phyloP scores from a whole-genome alignment of 2,113 vertebrate genomes.

The Rhea pennata region DNA sequence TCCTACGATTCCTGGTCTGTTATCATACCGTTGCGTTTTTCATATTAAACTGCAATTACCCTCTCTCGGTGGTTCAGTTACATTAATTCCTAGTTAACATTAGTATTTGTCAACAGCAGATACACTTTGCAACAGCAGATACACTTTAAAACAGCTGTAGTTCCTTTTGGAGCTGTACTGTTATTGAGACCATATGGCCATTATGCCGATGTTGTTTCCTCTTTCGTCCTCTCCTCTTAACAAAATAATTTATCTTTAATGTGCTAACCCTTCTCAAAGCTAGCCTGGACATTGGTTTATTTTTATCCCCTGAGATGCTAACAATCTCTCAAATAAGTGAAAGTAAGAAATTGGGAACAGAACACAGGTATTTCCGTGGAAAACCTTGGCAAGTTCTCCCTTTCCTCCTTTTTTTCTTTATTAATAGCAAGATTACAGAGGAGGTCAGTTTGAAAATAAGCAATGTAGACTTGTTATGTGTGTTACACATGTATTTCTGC shows the following conservation, averaged over 20 bases:
- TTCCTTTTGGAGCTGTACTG: constrained; percentile 28
- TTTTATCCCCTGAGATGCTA: constrained; percentile 24
- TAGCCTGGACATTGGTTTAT: constrained; percentile 5
- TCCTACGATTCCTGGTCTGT: constrained; percentile 52
- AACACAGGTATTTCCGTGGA: background rate
- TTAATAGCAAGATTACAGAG: background rate
- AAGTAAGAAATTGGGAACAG: background rate
- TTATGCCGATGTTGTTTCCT: constrained; percentile 47
- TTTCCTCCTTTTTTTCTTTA: background rate
- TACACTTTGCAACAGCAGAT: constrained; percentile 60
- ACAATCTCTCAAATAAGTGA: background rate
- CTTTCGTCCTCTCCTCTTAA: constrained; percentile 55
- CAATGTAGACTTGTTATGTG: background rate
- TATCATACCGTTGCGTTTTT: constrained; percentile 54
- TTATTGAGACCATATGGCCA: constrained; percentile 72
- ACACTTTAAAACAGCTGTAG: constrained; percentile 67
- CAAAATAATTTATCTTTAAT: constrained; percentile 63
- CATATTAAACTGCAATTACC: constrained; percentile 55
- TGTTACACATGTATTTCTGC: background rate
- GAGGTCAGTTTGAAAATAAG: constrained; percentile 12
- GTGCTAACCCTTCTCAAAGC: constrained; percentile 46
- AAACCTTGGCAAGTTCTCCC: background rate
- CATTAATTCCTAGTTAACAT: constrained; percentile 50
- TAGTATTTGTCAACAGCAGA: constrained; percentile 61
- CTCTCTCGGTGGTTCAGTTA: constrained; percentile 18